Evolutionary conservation across 2,797 vertebrate genomes (phyloP), one percentile per base, ranked within the genome.

Genomic region (Threskiornis aethiopicus): DNA sequence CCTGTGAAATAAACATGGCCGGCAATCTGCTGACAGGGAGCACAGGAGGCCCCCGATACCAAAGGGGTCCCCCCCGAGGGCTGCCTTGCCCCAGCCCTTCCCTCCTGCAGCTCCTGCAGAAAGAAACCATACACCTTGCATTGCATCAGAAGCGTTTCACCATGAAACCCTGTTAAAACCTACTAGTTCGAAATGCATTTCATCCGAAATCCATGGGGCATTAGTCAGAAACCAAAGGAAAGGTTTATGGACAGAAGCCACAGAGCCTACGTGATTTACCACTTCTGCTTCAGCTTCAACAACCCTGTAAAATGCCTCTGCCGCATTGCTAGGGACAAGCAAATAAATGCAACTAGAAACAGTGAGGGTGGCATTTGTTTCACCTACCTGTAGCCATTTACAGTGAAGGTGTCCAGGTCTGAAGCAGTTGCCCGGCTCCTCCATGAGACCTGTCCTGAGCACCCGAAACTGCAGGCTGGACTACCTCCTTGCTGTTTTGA

Each of bases 191-290:
- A 59, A 80, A 55, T 13, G 11, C 8, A 44, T 92, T 94, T 89
- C 44, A 3, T 44, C 21, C 1, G 59, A 91, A 95, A 80, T 70
- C 26, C 0, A 1, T 42, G 55, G 54, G 49, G 17, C 35, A 12
- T 81, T 46, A 80, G 77, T 93, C 87, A 93, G 95, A 93, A 95
- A 77, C 42, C 77, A 76, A 82, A 92, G 54, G 73, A 66, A 73
- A 90, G 49, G 16, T 66, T 79, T 78, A 37, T 49, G 46, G 54
- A 33, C 65, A 90, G 85, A 88, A 95, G 82, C 57, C 42, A 54
- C 0, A 0, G n/a, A 64, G 10, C 39, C 37, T 72, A 22, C 0
- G 1, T 21, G 85, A 93, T 78, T 80, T 84, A 64, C 13, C 73
- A 42, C 62, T 95, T 91, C 87, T 93, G 70, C 79, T 89, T 93